Conservation (phyloP, 2,888 invertebrate species). For the Heteromyza rotundicornis region DNA sequence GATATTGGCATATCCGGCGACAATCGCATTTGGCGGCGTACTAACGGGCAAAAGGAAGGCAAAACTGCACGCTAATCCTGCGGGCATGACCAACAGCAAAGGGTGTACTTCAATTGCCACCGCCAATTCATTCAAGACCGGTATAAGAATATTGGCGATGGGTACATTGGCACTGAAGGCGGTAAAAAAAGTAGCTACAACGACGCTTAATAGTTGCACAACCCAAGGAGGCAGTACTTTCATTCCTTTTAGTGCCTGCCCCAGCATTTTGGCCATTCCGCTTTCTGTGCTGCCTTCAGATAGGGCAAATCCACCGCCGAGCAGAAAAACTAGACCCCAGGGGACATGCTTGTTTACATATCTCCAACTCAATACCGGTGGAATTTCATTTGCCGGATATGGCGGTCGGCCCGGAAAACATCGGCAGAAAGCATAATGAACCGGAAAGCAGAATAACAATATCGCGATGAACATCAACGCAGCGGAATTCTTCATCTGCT, state of each 20-base stretch:
- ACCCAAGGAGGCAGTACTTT: constrained; percentile 65
- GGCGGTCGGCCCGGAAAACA: constrained; percentile 35
- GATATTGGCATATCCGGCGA: constrained; percentile 79
- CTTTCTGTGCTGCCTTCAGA: constrained; percentile 83
- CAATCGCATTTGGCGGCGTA: constrained; percentile 93
- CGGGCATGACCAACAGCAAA: constrained; percentile 84
- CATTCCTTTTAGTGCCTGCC: constrained; percentile 71
- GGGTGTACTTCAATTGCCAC: constrained; percentile 77
- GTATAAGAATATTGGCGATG: constrained; percentile 82
- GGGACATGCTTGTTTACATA: constrained; percentile 80
- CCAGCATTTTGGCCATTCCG: constrained; percentile 77
- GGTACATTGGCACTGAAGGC: constrained; percentile 82
- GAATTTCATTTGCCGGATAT: constrained; percentile 54
- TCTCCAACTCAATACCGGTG: constrained; percentile 79
- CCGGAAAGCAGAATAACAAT: constrained; percentile 80
- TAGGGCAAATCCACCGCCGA: constrained; percentile 83
- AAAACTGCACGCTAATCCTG: constrained; percentile 83
- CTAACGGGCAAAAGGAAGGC: constrained; percentile 92
- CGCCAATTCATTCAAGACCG: constrained; percentile 79
- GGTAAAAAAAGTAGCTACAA: constrained; percentile 76
- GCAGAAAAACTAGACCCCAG: constrained; percentile 84
- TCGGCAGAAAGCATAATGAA: constrained; percentile 73
- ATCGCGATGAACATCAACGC: constrained; percentile 79
- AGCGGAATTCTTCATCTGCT: constrained; percentile 62
- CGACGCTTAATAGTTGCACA: constrained; percentile 73